phyloP scores from a whole-genome alignment of 2,113 vertebrate species.

The Bubalus kerabau region DNA sequence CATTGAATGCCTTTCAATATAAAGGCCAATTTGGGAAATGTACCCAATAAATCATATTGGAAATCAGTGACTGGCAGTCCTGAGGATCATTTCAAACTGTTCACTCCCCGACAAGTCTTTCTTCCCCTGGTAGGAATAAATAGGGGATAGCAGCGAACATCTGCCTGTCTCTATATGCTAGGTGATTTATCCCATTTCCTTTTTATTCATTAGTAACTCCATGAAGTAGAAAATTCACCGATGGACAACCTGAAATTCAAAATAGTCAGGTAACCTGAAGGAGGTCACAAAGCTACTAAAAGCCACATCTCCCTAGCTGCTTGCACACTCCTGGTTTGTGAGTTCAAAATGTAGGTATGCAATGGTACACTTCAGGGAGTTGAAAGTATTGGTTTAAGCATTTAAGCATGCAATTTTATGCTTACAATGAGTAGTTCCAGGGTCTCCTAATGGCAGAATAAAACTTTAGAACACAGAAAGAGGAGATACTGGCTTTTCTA shows the following conservation, averaged over 20 bases:
- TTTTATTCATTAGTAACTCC: background rate
- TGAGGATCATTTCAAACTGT: background rate
- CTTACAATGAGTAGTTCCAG: slow-evolving; percentile 8
- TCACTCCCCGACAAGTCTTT: background rate
- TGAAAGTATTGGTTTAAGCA: background rate
- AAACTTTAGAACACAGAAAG: slow-evolving; percentile 27
- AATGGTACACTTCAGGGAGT: background rate
- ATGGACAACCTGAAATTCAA: background rate
- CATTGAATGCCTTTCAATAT: slow-evolving; percentile 26
- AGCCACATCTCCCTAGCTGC: background rate
- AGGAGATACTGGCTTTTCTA: slow-evolving; percentile 14
- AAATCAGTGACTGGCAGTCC: background rate
- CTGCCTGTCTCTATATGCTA: background rate
- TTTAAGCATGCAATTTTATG: slow-evolving; percentile 16
- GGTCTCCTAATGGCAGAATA: slow-evolving; percentile 27
- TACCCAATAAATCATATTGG: background rate
- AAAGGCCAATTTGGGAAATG: slow-evolving; percentile 19
- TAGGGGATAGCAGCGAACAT: background rate
- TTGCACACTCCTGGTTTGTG: background rate
- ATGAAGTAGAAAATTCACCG: background rate
- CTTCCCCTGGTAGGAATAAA: background rate
- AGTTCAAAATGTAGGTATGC: slow-evolving; percentile 31
- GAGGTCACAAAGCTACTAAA: background rate
- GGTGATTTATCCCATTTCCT: background rate
- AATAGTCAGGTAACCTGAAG: background rate